These are phyloP conservation scores for Bovichtus diacanthus DNA, from an alignment of 2,797 vertebrate genomes.

Conservation along the genomic window DNA sequence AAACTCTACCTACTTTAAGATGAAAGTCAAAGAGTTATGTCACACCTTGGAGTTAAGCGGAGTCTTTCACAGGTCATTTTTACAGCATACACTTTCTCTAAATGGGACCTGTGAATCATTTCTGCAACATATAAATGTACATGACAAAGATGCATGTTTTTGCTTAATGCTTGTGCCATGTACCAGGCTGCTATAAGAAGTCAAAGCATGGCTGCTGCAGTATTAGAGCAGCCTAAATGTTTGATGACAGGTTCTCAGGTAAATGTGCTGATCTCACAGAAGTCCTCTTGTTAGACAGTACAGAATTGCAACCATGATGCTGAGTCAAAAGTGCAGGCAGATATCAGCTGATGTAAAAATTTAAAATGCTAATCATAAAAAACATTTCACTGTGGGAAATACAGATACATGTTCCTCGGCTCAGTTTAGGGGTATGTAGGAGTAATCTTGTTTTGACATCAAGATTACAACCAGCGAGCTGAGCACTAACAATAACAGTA, in stretches of 20 bases:
- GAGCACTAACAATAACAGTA: background rate
- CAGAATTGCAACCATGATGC: background rate
- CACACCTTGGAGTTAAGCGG: background rate
- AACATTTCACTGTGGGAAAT: background rate
- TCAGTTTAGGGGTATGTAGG: background rate
- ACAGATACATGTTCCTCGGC: background rate
- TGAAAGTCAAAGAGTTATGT: background rate
- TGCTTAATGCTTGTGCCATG: background rate
- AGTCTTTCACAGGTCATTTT: background rate
- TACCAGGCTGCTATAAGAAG: no score
- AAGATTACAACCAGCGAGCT: background rate
- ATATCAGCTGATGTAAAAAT: background rate
- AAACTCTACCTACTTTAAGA: background rate
- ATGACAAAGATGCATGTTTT: background rate
- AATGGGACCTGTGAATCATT: background rate
- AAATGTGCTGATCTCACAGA: background rate
- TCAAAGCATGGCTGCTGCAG: background rate
- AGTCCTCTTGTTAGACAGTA: background rate
- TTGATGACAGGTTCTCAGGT: background rate
- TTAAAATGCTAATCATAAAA: background rate
- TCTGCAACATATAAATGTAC: background rate
- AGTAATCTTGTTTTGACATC: background rate
- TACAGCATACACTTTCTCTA: background rate
- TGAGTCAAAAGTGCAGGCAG: background rate
- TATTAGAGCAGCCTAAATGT: background rate